Evolutionary conservation across 1,140 invertebrate species (phyloP).

Genomic region (Anagrus nilaparvatae): DNA sequence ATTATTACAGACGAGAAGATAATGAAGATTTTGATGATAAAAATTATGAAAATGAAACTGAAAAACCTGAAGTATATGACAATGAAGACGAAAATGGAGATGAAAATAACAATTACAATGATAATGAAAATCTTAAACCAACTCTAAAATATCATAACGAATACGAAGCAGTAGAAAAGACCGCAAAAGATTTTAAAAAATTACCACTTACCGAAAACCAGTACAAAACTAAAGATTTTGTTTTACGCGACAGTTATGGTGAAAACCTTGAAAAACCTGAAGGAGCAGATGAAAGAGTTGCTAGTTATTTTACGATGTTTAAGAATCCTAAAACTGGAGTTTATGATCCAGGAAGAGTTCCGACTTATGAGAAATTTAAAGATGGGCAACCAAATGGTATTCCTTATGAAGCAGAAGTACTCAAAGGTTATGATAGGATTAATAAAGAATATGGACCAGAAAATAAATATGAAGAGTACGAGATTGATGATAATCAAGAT

Average conservation of each 20-base stretch:
- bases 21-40: slow-evolving; percentile 15
- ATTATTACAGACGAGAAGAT: slow-evolving; percentile 5
- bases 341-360: slow-evolving; percentile 16
- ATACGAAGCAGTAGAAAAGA: too few species aligned
- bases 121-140: slow-evolving; percentile 1
- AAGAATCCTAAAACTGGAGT: slow-evolving; percentile 21
- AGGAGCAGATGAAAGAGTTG: slow-evolving; percentile 23
- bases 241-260: slow-evolving; percentile 26
- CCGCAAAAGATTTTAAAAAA: too few species aligned
- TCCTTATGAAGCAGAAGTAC: slow-evolving; percentile 4
- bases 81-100: slow-evolving; percentile 2
- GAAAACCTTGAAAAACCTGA: slow-evolving; percentile 20
- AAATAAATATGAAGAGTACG: slow-evolving; percentile 18
- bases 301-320: slow-evolving; percentile 26
- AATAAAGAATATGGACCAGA: slow-evolving; percentile 13
- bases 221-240: too few species aligned
- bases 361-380: slow-evolving; percentile 2
- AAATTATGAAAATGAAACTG: neutral
- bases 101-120: slow-evolving; percentile 7
- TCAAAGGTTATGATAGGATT: slow-evolving; percentile 6
- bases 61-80: slow-evolving; percentile 5
- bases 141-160: neutral
- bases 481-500: slow-evolving; percentile 3
- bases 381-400: too few species aligned
- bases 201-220: too few species aligned